A percentile compares a stretch with the other conserved stretches of the same genome.
Conservation (phyloP, 30 jellyfish, hydroid and myxozoan genomes). For the Aurelia sp. region DNA sequence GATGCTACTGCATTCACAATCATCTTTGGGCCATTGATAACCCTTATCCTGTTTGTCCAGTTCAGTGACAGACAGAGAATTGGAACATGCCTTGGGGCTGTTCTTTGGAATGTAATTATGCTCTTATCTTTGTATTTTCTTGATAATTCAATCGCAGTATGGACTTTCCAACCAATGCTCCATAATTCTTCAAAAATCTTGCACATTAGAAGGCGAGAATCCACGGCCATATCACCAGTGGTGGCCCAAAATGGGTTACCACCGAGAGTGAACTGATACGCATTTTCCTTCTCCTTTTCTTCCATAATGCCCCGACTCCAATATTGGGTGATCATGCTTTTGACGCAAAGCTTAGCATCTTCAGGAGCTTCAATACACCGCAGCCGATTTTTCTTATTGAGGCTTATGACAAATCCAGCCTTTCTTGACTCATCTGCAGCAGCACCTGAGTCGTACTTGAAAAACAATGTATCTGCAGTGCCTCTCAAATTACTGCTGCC, state of each 20-base stretch:
- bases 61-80: conserved; percentile 51
- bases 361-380: conserved; percentile 46
- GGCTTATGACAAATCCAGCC: conserved; percentile 22
- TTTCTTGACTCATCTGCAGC: not conserved
- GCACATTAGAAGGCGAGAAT: conserved; percentile 46
- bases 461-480: conserved; percentile 27
- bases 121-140: conserved; percentile 39
- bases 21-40: conserved; percentile 60
- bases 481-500: conserved; percentile 38
- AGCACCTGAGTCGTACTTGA: conserved; percentile 27
- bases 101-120: conserved; percentile 30
- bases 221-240: conserved; percentile 12
- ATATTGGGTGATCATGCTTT: not conserved
- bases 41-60: conserved; percentile 38
- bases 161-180: conserved; percentile 59
- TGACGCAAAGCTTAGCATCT: conserved; percentile 12
- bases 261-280: conserved; percentile 49
- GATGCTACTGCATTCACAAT: conserved; percentile 11
- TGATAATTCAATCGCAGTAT: conserved; percentile 38
- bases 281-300: not conserved
- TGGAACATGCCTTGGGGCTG: conserved; percentile 40
- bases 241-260: conserved; percentile 78
- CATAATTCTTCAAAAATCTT: conserved; percentile 42
- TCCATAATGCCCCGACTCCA: conserved; percentile 52
- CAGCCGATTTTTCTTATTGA: conserved; percentile 44